Percentiles rank a stretch among this genome's conserved stretches.
Conservation (phyloP, 2,797 vertebrate species). For the Poeciliopsis gracilis region DNA sequence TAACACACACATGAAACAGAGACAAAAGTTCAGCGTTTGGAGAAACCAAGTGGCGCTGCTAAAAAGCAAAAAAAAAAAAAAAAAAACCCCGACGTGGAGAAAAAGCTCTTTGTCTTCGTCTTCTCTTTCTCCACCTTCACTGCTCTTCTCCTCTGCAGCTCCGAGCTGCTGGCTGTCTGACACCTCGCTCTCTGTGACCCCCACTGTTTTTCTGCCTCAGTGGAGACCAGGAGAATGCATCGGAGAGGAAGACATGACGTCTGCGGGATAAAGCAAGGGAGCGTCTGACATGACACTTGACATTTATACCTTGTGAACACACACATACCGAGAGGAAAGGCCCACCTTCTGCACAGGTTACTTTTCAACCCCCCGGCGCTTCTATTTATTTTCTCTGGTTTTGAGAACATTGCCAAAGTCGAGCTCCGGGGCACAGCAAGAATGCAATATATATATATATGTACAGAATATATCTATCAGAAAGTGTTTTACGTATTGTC, state of each 20-base stretch:
- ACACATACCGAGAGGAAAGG: conserved; percentile 13
- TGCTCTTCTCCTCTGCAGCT: conserved; percentile 20
- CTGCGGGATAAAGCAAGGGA: conserved; percentile 55
- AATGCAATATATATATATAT: neutral
- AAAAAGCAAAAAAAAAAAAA: too few relatives aligned
- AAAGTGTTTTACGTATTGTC: too few relatives aligned
- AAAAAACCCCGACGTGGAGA: conserved; percentile 13
- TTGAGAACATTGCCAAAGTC: neutral
- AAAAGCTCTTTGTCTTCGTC: conserved; percentile 14
- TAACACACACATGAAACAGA: conserved; percentile 56
- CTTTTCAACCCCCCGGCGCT: neutral
- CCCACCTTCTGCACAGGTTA: conserved; percentile 7
- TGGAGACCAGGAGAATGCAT: conserved; percentile 52
- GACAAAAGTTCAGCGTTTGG: conserved; percentile 23
- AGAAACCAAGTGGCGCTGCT: conserved; percentile 2
- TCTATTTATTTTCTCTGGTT: conserved; percentile 10
- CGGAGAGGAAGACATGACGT: conserved; percentile 54
- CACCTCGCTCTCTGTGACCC: conserved; percentile 65
- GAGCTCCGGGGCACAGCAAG: neutral
- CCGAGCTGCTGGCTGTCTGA: conserved; percentile 47
- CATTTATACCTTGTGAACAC: conserved; percentile 62
- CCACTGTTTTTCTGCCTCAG: conserved; percentile 64
- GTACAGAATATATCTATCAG: neutral
- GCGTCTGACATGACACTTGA: conserved; percentile 80
- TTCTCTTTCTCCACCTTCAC: conserved; percentile 23